These are phyloP conservation scores for Coptotermes formosanus DNA, from an alignment of 1,140 invertebrate genomes.

Conservation along the genomic window DNA sequence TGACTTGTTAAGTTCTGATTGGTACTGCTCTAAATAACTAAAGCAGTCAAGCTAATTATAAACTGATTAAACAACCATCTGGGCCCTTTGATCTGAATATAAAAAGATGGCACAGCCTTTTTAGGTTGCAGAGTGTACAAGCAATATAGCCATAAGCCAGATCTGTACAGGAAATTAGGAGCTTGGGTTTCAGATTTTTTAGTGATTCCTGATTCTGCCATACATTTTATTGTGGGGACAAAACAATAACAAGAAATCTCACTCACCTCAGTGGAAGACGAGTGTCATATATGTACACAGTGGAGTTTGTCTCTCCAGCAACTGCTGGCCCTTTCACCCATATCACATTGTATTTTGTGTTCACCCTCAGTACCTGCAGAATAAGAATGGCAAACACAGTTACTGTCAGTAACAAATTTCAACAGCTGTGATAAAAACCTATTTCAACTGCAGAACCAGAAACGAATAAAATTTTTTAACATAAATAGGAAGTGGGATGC, in stretches of 20 bases:
- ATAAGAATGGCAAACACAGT: constrained; percentile 34
- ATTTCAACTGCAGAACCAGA: too few species aligned
- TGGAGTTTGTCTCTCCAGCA: constrained; percentile 77
- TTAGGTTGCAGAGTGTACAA: not conserved
- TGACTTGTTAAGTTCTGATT: too few species aligned
- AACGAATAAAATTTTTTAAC: too few species aligned
- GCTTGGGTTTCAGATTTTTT: not conserved
- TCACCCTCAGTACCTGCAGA: constrained; percentile 79
- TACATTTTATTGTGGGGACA: not conserved
- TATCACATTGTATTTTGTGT: constrained; percentile 90
- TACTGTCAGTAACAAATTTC: too few species aligned
- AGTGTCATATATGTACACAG: constrained; percentile 82
- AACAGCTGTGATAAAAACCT: too few species aligned
- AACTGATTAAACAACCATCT: too few species aligned
- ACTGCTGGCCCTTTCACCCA: constrained; percentile 80
- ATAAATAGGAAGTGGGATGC: too few species aligned
- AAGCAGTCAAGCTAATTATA: too few species aligned
- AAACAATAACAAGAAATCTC: not conserved
- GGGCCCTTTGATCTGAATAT: too few species aligned
- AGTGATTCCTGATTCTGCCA: not conserved
- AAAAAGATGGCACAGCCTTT: too few species aligned
- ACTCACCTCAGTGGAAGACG: constrained; percentile 57
- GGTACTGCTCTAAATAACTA: too few species aligned
- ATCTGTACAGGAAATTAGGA: not conserved
- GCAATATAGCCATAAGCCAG: not conserved